Percentiles rank a stretch among this genome's conserved stretches.
phyloP scores from a whole-genome alignment of 1,140 invertebrate species.

The fruit fly (Drosophila melanogaster) region Release_6_plus_ISO1_MT NT_037436.4:15733001-15733500 shows the following conservation, averaged over 20 bases:
- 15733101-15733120: slow-evolving; percentile 64
- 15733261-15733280: not conserved
- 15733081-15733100: slow-evolving; percentile 9
- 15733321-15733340: slow-evolving; percentile 74
- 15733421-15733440: slow-evolving; percentile 53
- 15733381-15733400: slow-evolving; percentile 56
- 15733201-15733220: slow-evolving; percentile 58
- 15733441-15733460: slow-evolving; percentile 16
- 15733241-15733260: slow-evolving; percentile 29
- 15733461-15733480: not conserved
- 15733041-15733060: slow-evolving; percentile 13
- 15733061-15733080: slow-evolving; percentile 10
- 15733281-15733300: not conserved
- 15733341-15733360: slow-evolving; percentile 74
- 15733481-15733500: too few species aligned
- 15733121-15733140: slow-evolving; percentile 79
- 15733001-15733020: not conserved
- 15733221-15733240: slow-evolving; percentile 46
- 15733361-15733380: slow-evolving; percentile 68
- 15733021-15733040: slow-evolving; percentile 30
- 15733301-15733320: slow-evolving; percentile 40
- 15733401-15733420: slow-evolving; percentile 74
- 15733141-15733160: slow-evolving; percentile 79
- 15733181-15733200: slow-evolving; percentile 13
- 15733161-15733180: slow-evolving; percentile 81